Base-by-base conservation (phyloP, 2,888 invertebrate species). In the Hoplodrina ambigua region DNA sequence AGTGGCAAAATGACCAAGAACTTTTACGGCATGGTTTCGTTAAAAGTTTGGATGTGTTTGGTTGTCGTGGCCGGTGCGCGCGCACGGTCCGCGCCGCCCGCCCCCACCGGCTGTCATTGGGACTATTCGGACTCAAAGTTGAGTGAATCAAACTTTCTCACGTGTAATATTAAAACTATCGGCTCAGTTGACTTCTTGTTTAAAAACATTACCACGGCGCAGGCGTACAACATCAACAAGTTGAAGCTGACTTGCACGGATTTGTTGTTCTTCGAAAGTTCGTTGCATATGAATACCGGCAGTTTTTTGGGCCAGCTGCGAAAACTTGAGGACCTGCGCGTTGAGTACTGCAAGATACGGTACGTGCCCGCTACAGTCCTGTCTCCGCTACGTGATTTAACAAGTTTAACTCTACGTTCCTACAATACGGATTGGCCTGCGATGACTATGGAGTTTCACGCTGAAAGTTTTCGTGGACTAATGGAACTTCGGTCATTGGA, bases 361-460 rank as follows among this genome's bases (percentile, higher is more conserved):
- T 97, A 97, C 89, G 96, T 98, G 69, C 97, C 98, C 19, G 97
- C 97, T 13, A 97, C 97, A 72, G 97, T 97, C 64, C 95, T 98
- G 87, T 96, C 97, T 41, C 96, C 97, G 57, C 95, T 98, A 71
- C 96, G 97, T 85, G 97, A 97, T 90, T 96, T 98, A 66, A 96
- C 97, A 52, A 96, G 96, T 87, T 94, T 98, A 72, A 96, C 97
- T 56, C 90, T 98, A 73, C 97, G 97, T 72, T 98, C 98, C 50
- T 97, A 97, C 89, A 98, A 98, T 90, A 97, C 97, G 59, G 97
- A 98, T 89, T 98, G 98, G 98, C 97, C 97, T 50, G 97, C 97
- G 44, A 97, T 97, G 97, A 97, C 97, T 80, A 97, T 97, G 97
- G 97, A 98, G 88, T 96, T 98, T 80, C 97, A 97, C 87, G 96